Evolutionary conservation across 1,140 invertebrate species (phyloP), one percentile per base, ranked within the genome.

Genomic region (Aphaenogaster rudis): DNA sequence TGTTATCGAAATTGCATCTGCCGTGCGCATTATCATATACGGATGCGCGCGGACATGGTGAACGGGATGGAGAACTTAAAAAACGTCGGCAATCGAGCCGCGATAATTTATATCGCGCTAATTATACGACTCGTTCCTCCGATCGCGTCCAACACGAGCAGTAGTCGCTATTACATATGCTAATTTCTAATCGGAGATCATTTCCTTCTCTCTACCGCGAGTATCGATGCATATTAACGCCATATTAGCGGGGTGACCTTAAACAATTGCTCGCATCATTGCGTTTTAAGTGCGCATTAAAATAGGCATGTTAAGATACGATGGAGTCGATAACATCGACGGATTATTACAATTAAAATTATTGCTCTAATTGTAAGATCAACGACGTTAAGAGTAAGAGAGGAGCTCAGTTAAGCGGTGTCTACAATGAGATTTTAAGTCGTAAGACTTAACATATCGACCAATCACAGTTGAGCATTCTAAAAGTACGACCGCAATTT

Each of bases 1-100:
- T 84, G 69, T 84, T 84, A 84, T 84, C 80, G 80, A 84, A 84
- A 84, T 84, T 84, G 69, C 69, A 84, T 84, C 80, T 74, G 36
- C 15, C 80, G 69, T 33, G 80, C 69, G 67, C 80, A 84, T 84
- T 76, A 88, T 86, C 64, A 33, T 76, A 79, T 57, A 57, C 61
- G 45, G 39, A 81, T 59, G 42, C 39, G 36, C 54, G 48, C 21
- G 50, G 42, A 48, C 42, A 17, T 8, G 48, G 57, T 36, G 21
- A 39, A 69, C 21, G 17, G 39, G 67, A 50, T n/a, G 28, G 48
- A 48, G 39, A 74, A 82, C 54, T 82, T 59, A 48, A 72, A 74
- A 36, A 74, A 36, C 33, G 52, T 54, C 17, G 52, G 17, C 21
- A n/a, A 48, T 82, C 66, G 79, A 57, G 21, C 11, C 39, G 52